Percentiles rank a stretch among this genome's conserved stretches.
Conservation (phyloP, 1,140 invertebrate species). For the Lethocerus indicus region DNA sequence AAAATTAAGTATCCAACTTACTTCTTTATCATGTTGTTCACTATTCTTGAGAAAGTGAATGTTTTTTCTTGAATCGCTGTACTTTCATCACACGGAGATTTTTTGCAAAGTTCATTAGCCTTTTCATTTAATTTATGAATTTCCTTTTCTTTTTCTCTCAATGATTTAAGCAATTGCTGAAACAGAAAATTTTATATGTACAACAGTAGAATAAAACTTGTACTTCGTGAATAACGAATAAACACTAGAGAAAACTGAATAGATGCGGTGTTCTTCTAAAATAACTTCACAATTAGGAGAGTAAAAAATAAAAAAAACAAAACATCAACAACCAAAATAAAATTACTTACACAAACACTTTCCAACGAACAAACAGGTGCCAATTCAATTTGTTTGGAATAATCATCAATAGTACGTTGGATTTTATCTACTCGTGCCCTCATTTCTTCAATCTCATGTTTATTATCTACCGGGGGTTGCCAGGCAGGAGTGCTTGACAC, state of each 20-base stretch:
- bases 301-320: no score
- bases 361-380: no score
- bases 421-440: constrained; percentile 9
- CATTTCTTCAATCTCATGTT: constrained; percentile 2
- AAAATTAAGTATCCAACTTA: no score
- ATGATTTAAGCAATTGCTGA: constrained; percentile 38
- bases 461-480: constrained; percentile 12
- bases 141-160: constrained; percentile 28
- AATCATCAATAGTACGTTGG: no score
- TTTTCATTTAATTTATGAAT: constrained; percentile 21
- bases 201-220: constrained; percentile 9
- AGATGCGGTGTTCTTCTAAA: no score
- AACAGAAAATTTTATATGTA: constrained; percentile 15
- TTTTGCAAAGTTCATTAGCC: constrained; percentile 2
- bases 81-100: constrained; percentile 11
- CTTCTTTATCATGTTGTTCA: constrained; percentile 10
- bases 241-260: no score
- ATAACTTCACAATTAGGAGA: no score
- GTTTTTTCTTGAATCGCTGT: constrained; percentile 8
- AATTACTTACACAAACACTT: no score
- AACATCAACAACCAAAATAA: no score
- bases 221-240: no score
- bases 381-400: no score
- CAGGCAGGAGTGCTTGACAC: constrained; percentile 20
- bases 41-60: constrained; percentile 5